Base-by-base conservation (phyloP, 2,797 vertebrate species). In the Gastrophryne carolinensis region DNA sequence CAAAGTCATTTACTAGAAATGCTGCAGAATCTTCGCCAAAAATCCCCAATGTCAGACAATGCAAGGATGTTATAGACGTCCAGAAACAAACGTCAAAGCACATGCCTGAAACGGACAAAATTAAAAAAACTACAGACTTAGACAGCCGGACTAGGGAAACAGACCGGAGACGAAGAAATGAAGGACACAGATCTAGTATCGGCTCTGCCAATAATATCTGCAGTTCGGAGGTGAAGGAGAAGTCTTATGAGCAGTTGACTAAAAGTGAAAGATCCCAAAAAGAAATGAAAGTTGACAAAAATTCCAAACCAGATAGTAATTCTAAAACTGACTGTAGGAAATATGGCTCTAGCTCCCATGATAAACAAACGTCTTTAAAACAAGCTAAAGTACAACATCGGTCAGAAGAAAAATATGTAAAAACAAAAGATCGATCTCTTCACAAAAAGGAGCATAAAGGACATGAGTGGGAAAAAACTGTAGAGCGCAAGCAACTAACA, bases 401-500 rank as follows among this genome's bases (percentile, higher is more conserved):
- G 73, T 37, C 72, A 83, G 86, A 83, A 89, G 75, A 79, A 84
- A 80, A 73, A 49, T 23, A 26, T 35, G 4, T 79, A 19, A 71
- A 65, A n/a, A 66, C 77, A 72, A 81, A 84, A 81, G 88, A 85
- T 79, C 86, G 82, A 70, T 87, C 82, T 78, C 89, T 82, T 24
- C 82, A 69, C 0, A 87, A 82, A 79, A 90, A 86, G 80, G 86
- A 86, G 30, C 73, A 85, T 41, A 92, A 86, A 83, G 82, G 82
- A 15, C 53, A 81, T 1, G 84, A 81, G 49, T 89, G 85, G 85
- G 79, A 89, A 66, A 88, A 84, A 68, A 88, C 80, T 21, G 61
- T 73, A 17, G 75, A 73, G 62, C 85, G 84, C 19, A 90, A 84
- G 77, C 76, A 1, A 17, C 89, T 86, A 67, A 24, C 2, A 1